Evolutionary conservation across 2,797 vertebrate genomes (phyloP).

Genomic region (Typhlichthys eigenmanni): DNA sequence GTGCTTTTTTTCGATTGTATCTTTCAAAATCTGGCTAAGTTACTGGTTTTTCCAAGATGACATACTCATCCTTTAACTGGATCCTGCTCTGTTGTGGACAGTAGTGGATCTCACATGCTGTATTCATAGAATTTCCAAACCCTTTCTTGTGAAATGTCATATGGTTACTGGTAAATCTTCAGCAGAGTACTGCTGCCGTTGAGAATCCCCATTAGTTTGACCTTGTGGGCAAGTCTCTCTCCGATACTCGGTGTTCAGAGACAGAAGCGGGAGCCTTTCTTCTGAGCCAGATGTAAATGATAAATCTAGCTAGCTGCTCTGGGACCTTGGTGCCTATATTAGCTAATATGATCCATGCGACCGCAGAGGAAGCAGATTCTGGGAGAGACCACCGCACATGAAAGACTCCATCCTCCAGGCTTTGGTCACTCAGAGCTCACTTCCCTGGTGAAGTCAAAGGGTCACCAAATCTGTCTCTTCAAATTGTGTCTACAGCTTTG

Average conservation of each 20-base stretch:
- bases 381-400: constrained; percentile 35
- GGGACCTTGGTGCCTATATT: constrained; percentile 34
- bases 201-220: constrained; percentile 12
- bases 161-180: constrained; percentile 2
- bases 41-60: too few relatives aligned
- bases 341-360: constrained; percentile 60
- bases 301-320: constrained; percentile 40
- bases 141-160: constrained; percentile 19
- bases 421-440: constrained; percentile 34
- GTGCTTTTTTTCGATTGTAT: too few relatives aligned
- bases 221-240: constrained; percentile 26
- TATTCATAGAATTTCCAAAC: constrained; percentile 14
- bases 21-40: too few relatives aligned
- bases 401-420: constrained; percentile 55
- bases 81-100: background rate
- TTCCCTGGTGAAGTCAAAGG: constrained; percentile 53
- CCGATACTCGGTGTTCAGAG: constrained; percentile 33
- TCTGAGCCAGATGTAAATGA: constrained; percentile 58
- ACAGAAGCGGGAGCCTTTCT: constrained; percentile 35
- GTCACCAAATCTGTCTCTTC: constrained; percentile 15
- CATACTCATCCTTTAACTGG: background rate
- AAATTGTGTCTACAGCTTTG: constrained; percentile 12
- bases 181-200: constrained; percentile 5
- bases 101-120: background rate
- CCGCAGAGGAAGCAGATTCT: constrained; percentile 61